phyloP scores from a whole-genome alignment of 1,140 invertebrate genomes.

The Rhizoglyphus robini region DNA sequence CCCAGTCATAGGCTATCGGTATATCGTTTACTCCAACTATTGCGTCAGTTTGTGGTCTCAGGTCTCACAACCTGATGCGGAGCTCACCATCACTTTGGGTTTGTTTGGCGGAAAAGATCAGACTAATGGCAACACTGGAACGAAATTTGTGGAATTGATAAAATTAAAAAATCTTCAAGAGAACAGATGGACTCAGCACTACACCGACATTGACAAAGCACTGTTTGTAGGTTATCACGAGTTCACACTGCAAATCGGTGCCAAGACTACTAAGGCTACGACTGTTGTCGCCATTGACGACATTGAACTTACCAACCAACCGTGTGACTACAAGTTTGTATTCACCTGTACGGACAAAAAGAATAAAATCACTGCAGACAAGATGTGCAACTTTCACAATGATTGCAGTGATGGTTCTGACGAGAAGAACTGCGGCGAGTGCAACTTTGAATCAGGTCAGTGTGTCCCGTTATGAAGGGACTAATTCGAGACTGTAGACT shows the following conservation, averaged over 20 bases:
- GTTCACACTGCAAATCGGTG: neutral
- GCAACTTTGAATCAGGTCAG: neutral
- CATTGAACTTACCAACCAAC: neutral
- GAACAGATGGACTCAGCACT: neutral
- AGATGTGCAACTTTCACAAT: conserved; percentile 26
- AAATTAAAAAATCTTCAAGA: neutral
- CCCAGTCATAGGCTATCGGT: neutral
- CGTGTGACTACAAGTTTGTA: neutral
- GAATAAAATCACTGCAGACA: conserved; percentile 5
- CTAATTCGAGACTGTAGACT: neutral
- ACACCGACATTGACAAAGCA: neutral
- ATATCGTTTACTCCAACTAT: neutral
- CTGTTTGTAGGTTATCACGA: neutral
- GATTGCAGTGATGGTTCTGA: conserved; percentile 58
- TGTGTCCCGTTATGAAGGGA: neutral
- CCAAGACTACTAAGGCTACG: neutral
- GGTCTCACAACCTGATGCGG: neutral
- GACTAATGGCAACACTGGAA: neutral
- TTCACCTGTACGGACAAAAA: neutral
- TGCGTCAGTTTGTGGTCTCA: neutral
- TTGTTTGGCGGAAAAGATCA: neutral
- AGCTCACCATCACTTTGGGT: neutral
- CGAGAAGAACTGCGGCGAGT: conserved; percentile 47
- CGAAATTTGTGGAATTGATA: neutral
- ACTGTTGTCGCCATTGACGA: neutral